phyloP scores from a whole-genome alignment of 2,888 invertebrate genomes.

The Drosophila kanekoi region DNA sequence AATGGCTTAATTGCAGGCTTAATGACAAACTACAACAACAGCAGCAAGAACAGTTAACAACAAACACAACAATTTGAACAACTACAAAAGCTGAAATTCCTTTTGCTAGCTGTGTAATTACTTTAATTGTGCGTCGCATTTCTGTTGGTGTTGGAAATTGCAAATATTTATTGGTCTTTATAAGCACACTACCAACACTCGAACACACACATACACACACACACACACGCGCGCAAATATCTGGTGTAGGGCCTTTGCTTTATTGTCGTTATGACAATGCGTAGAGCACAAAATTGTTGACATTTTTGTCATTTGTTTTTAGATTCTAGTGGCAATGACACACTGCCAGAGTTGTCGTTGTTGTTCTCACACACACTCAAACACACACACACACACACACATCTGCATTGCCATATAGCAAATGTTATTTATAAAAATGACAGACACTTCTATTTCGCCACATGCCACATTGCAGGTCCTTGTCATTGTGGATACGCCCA shows the following conservation, averaged over 20 bases:
- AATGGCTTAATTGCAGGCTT: constrained; percentile 74
- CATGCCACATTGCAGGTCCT: constrained; percentile 62
- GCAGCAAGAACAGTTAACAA: constrained; percentile 18
- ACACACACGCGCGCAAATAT: constrained; percentile 39
- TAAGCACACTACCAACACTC: constrained; percentile 29
- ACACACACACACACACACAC: constrained; percentile 11
- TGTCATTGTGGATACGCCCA: constrained; percentile 29
- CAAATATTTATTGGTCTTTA: constrained; percentile 68
- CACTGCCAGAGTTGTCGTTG: constrained; percentile 46
- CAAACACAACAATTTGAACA: constrained; percentile 2
- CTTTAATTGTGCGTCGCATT: constrained; percentile 66
- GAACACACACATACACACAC: constrained; percentile 1
- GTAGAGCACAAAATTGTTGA: constrained; percentile 67
- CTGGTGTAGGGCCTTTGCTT: constrained; percentile 34
- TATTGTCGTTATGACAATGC: constrained; percentile 68
- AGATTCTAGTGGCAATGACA: constrained; percentile 78
- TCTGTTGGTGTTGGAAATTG: constrained; percentile 56
- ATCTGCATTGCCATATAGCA: constrained; percentile 27
- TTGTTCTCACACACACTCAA: constrained; percentile 26
- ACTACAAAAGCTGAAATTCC: constrained; percentile 47
- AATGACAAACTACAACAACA: constrained; percentile 58
- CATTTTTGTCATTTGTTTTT: constrained; percentile 78
- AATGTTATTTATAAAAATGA: constrained; percentile 80
- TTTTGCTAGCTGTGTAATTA: constrained; percentile 63
- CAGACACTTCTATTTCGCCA: constrained; percentile 79